Conservation (phyloP, 2,888 invertebrate species). For the Oscheius sp. region DNA sequence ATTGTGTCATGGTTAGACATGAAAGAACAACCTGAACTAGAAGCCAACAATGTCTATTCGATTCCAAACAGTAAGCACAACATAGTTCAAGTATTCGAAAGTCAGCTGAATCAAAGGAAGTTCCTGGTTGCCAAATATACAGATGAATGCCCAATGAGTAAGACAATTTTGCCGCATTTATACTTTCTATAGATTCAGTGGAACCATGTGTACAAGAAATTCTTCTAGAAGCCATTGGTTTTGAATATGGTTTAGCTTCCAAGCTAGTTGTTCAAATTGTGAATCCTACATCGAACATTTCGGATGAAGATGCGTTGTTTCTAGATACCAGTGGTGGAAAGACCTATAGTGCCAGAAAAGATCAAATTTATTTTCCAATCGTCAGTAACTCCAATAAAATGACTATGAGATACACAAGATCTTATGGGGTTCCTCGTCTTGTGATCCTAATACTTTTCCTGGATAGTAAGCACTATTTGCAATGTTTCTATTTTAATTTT, state of each 20-base stretch:
- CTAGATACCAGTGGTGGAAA: slow-evolving; percentile 42
- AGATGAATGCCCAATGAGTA: slow-evolving; percentile 59
- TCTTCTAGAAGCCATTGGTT: slow-evolving; percentile 58
- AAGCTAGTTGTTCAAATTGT: slow-evolving; percentile 75
- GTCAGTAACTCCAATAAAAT: slow-evolving; percentile 77
- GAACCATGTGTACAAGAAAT: slow-evolving; percentile 61
- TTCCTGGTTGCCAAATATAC: slow-evolving; percentile 63
- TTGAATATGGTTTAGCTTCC: slow-evolving; percentile 63
- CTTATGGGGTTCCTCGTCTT: slow-evolving; percentile 62
- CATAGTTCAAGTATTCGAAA: slow-evolving; percentile 58
- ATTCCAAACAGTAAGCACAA: slow-evolving; percentile 35
- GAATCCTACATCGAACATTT: slow-evolving; percentile 84
- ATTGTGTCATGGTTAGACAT: slow-evolving; percentile 82
- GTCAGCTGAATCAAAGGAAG: slow-evolving; percentile 65
- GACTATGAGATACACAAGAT: slow-evolving; percentile 69
- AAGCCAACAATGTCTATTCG: slow-evolving; percentile 55
- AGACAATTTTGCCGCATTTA: not conserved
- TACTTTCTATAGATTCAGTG: slow-evolving; percentile 37
- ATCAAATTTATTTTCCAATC: slow-evolving; percentile 81
- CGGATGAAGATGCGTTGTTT: slow-evolving; percentile 80
- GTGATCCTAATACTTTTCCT: slow-evolving; percentile 67
- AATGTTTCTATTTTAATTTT: not conserved
- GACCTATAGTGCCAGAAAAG: slow-evolving; percentile 44
- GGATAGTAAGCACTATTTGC: slow-evolving; percentile 51
- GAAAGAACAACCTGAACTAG: slow-evolving; percentile 66